Base-by-base conservation (phyloP, 1,140 invertebrate genomes). In the Heliconius himera region DNA sequence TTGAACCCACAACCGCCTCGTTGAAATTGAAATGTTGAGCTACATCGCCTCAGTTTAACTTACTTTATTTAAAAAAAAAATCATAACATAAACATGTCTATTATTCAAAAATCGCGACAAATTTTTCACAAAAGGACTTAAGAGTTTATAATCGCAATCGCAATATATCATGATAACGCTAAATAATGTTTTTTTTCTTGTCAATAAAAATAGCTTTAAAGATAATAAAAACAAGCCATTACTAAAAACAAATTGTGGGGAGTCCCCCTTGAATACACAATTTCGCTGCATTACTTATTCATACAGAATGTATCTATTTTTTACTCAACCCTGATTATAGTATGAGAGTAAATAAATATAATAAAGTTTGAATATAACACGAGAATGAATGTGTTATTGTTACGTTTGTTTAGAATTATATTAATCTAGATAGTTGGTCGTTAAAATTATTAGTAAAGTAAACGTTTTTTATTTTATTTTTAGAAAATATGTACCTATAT, bases 181-280 rank as follows among this genome's bases (percentile, higher is more conserved):
- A 49, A 76, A 13, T 38, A 41, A 66, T 18, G 41, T 38, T 49
- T 11, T n/a, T 46, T 49, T 22, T 66, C 26, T 66, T 36, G 56
- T 70, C 74, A 70, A 70, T 76, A 70, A 70, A 75, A 70, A 76
- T 70, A 70, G 41, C 36, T 76, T 76, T 70, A 49, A 54, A 60
- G 26, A 70, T 70, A 76, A 70, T 49, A 70, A 70, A 76, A 38
- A 46, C 38, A 66, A 70, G 22, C n/a, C 36, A 70, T 70, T 70
- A 70, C 66, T 70, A 70, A 76, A 70, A 54, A 41, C 51, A 70
- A 70, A 76, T 70, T n/a, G 60, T 38, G 74, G 74, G 74, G 38
- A 41, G 60, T 76, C 74, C 38, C 74, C 74, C n/a, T 70, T 18
- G 56, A 70, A 74, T 74, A 60, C 51, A 76, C 74, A 70, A 41